Evolutionary conservation across 1,140 invertebrate species (phyloP).

Genomic region (Trichogramma pretiosum): DNA sequence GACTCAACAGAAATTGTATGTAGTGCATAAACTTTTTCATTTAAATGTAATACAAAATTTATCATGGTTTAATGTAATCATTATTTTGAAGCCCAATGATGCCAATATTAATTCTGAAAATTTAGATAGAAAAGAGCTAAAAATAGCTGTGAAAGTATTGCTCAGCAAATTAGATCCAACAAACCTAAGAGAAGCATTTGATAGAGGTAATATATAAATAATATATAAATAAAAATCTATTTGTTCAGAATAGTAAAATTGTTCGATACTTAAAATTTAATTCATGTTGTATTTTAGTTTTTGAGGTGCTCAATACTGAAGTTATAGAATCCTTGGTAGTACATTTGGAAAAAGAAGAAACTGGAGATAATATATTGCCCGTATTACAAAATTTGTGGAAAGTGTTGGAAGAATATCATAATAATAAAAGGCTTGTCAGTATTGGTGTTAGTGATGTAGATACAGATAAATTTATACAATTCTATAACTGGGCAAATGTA

Average conservation of each 20-base stretch:
- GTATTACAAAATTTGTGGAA: constrained; percentile 65
- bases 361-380: constrained; percentile 47
- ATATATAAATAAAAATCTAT: neutral
- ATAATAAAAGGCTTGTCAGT: constrained; percentile 56
- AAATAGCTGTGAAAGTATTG: constrained; percentile 53
- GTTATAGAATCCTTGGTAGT: constrained; percentile 68
- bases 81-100: constrained; percentile 27
- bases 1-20: constrained; percentile 26
- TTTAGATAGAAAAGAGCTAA: constrained; percentile 48
- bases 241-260: neutral
- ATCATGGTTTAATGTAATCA: constrained; percentile 8
- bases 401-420: constrained; percentile 60
- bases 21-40: constrained; percentile 18
- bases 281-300: constrained; percentile 48
- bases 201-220: constrained; percentile 37
- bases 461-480: constrained; percentile 62
- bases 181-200: constrained; percentile 42
- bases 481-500: constrained; percentile 70
- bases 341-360: constrained; percentile 51
- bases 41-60: constrained; percentile 5
- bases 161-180: constrained; percentile 40
- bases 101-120: constrained; percentile 28
- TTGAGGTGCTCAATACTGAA: constrained; percentile 53
- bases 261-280: constrained; percentile 13
- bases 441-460: constrained; percentile 87